These are phyloP conservation scores for Calephelis virginiensis DNA, from an alignment of 1,140 invertebrate species.

Conservation along the genomic window DNA sequence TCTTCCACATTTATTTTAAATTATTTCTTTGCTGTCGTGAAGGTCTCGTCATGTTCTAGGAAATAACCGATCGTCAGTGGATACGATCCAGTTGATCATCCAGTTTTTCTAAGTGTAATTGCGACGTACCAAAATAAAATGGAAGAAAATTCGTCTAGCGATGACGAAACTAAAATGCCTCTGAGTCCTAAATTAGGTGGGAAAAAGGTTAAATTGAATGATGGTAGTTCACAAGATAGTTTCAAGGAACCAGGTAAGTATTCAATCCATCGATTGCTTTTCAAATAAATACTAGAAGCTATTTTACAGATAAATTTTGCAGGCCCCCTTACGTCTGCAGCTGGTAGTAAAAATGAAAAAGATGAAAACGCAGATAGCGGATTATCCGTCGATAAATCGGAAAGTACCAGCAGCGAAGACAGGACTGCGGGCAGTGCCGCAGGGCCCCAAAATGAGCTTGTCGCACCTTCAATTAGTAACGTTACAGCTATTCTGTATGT, in stretches of 20 bases:
- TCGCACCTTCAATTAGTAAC: conserved; percentile 56
- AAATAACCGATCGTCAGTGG: background rate
- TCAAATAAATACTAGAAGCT: conserved; percentile 37
- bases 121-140: conserved; percentile 48
- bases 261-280: conserved; percentile 5
- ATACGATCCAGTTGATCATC: background rate
- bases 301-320: conserved; percentile 43
- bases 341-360: conserved; percentile 52
- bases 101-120: conserved; percentile 24
- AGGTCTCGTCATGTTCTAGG: background rate
- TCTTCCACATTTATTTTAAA: conserved; percentile 6
- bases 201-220: conserved; percentile 71
- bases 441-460: conserved; percentile 54
- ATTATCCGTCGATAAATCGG: conserved; percentile 71
- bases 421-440: conserved; percentile 32
- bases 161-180: conserved; percentile 61
- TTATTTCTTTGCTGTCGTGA: background rate
- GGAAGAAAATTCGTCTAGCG: conserved; percentile 66
- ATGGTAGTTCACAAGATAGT: conserved; percentile 69
- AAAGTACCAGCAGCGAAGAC: conserved; percentile 71
- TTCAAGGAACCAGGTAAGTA: conserved; percentile 55
- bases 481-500: conserved; percentile 56
- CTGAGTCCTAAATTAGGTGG: conserved; percentile 55
- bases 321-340: conserved; percentile 40
- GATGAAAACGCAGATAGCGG: conserved; percentile 73